Evolutionary conservation across 2,113 vertebrate genomes (phyloP).

Genomic region (Colossoma macropomum): DNA sequence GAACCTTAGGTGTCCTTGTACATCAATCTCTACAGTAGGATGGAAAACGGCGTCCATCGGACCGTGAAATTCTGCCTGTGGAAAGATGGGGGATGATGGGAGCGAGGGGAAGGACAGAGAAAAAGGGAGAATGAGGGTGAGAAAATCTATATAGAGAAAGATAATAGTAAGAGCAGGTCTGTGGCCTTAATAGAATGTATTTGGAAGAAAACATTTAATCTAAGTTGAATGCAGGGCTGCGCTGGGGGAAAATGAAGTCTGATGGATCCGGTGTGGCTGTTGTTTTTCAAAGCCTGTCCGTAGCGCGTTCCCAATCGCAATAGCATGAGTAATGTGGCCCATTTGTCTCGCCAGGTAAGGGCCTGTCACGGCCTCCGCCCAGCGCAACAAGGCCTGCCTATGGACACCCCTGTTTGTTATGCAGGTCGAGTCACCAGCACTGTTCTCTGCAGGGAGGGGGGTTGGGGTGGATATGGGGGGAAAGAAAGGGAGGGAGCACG

Average conservation of each 20-base stretch:
- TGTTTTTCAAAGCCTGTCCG: conserved; percentile 40
- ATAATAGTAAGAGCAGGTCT: conserved; percentile 28
- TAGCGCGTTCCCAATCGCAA: conserved; percentile 40
- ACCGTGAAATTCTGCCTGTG: conserved; percentile 52
- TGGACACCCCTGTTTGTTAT: conserved; percentile 55
- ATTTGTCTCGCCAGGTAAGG: conserved; percentile 60
- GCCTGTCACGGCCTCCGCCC: conserved; percentile 60
- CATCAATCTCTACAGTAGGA: conserved; percentile 29
- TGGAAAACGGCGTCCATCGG: conserved; percentile 44
- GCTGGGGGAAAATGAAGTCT: conserved; percentile 31
- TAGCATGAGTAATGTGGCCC: conserved; percentile 53
- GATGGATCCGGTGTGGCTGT: conserved; percentile 33
- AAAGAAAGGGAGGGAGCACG: conserved; percentile 6
- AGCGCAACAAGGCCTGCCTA: conserved; percentile 38
- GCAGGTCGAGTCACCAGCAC: conserved; percentile 20
- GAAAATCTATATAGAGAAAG: conserved; percentile 29
- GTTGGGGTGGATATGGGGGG: too few species aligned
- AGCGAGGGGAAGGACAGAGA: conserved; percentile 11
- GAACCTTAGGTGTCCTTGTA: conserved; percentile 40
- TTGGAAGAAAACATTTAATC: conserved; percentile 54
- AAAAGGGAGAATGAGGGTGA: neutral
- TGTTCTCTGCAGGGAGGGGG: conserved; percentile 26
- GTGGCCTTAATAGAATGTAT: conserved; percentile 47
- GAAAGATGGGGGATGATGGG: conserved; percentile 52
- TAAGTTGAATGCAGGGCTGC: conserved; percentile 36